phyloP scores from a whole-genome alignment of 2,113 vertebrate genomes.

The Hippolais icterina region DNA sequence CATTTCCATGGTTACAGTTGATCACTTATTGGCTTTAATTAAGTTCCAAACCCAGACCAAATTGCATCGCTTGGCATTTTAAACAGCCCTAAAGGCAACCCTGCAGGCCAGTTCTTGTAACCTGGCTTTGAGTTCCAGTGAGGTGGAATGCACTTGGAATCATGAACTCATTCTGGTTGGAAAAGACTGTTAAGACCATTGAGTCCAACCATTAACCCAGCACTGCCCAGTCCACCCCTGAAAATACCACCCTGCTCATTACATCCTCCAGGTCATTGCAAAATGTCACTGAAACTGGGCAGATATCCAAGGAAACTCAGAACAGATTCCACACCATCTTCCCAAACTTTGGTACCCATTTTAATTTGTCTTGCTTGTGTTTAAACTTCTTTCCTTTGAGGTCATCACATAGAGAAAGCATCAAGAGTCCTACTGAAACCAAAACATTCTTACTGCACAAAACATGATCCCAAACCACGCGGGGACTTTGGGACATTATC shows the following conservation, averaged over 20 bases:
- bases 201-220: background rate
- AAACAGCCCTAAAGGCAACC: background rate
- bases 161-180: background rate
- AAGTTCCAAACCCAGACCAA: background rate
- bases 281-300: background rate
- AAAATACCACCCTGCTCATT: background rate
- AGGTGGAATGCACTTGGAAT: background rate
- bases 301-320: background rate
- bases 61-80: background rate
- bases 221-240: background rate
- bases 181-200: background rate
- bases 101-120: background rate
- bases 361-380: background rate
- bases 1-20: constrained; percentile 37
- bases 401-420: background rate
- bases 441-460: background rate
- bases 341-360: background rate
- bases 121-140: background rate
- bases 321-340: background rate
- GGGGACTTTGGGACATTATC: background rate
- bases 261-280: rapidly evolving
- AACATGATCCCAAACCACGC: rapidly evolving
- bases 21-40: background rate
- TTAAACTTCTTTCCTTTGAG: background rate
- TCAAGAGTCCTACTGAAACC: background rate